A percentile compares a stretch with the other conserved stretches of the same genome.
phyloP scores from a whole-genome alignment of 1,140 invertebrate species.

The Druon quercuslanigerum region DNA sequence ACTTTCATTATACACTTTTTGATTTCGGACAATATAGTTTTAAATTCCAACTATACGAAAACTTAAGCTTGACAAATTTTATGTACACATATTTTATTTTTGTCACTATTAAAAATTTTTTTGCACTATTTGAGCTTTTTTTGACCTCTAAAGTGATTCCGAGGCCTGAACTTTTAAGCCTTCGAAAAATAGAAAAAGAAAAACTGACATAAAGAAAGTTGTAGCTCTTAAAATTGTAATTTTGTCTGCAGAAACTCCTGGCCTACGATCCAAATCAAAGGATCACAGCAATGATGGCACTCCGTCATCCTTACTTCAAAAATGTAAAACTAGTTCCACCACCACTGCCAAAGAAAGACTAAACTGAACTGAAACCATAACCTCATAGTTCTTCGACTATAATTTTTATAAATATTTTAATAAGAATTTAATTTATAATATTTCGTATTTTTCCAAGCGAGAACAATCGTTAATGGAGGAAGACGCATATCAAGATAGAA shows the following conservation, averaged over 20 bases:
- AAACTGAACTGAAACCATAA: constrained; percentile 52
- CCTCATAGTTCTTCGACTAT: constrained; percentile 8
- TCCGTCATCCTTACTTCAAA: constrained; percentile 87
- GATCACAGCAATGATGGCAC: constrained; percentile 85
- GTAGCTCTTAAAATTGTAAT: neutral
- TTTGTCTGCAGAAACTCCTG: constrained; percentile 83
- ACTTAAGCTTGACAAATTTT: too few species aligned
- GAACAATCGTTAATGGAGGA: neutral
- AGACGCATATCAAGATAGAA: neutral
- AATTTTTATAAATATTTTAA: constrained; percentile 23
- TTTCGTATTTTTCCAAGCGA: constrained; percentile 9
- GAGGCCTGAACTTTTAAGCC: too few species aligned
- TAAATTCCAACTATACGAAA: too few species aligned
- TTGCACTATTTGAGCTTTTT: too few species aligned
- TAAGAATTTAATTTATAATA: constrained; percentile 17
- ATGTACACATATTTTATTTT: too few species aligned
- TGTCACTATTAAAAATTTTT: too few species aligned
- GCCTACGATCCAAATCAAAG: constrained; percentile 88
- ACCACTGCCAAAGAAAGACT: constrained; percentile 71
- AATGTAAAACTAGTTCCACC: constrained; percentile 80
- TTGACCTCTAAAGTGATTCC: too few species aligned
- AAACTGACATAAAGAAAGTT: constrained; percentile 3
- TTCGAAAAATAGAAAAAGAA: neutral
- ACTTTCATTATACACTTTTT: too few species aligned
- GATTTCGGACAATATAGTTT: too few species aligned